A percentile compares a stretch with the other conserved stretches of the same genome.
Evolutionary conservation across 2,888 invertebrate species (phyloP).

Genomic region (Vandiemenella viatica): DNA sequence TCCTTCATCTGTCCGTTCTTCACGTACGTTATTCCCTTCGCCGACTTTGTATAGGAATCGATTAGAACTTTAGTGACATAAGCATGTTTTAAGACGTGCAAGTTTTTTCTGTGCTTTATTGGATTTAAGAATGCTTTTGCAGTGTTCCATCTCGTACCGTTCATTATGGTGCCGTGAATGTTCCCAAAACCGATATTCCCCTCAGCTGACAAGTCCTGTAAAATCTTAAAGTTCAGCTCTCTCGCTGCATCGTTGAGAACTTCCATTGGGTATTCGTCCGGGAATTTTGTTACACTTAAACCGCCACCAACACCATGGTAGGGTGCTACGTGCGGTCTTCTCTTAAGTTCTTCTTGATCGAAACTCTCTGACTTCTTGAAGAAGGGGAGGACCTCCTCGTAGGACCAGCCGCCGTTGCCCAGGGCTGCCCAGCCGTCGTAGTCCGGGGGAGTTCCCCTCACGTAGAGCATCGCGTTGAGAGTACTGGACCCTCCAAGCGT

Average conservation of each 20-base stretch:
- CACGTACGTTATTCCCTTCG: slow-evolving; percentile 51
- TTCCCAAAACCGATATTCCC: slow-evolving; percentile 34
- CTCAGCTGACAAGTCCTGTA: slow-evolving; percentile 31
- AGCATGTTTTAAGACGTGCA: slow-evolving; percentile 47
- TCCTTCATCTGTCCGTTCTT: slow-evolving; percentile 31
- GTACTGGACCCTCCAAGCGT: slow-evolving; percentile 47
- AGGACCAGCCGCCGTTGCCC: slow-evolving; percentile 48
- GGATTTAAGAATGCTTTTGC: slow-evolving; percentile 48
- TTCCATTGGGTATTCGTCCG: slow-evolving; percentile 33
- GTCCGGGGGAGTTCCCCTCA: slow-evolving; percentile 45
- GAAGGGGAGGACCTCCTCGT: slow-evolving; percentile 30
- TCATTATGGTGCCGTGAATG: slow-evolving; percentile 34
- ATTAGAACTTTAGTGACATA: slow-evolving; percentile 49
- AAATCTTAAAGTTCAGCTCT: slow-evolving; percentile 31
- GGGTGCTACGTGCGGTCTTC: slow-evolving; percentile 32
- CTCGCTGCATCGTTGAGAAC: slow-evolving; percentile 30
- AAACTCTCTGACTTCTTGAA: slow-evolving; percentile 31
- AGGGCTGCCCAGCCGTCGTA: slow-evolving; percentile 45
- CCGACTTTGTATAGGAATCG: slow-evolving; percentile 41
- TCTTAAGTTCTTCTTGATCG: slow-evolving; percentile 38
- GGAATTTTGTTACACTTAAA: slow-evolving; percentile 29
- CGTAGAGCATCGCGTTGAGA: slow-evolving; percentile 49
- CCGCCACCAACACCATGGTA: slow-evolving; percentile 32
- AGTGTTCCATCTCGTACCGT: slow-evolving; percentile 34
- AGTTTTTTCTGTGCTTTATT: slow-evolving; percentile 42